Evolutionary conservation across 2,113 vertebrate species (phyloP).

Genomic region (Haliaeetus leucogaster): DNA sequence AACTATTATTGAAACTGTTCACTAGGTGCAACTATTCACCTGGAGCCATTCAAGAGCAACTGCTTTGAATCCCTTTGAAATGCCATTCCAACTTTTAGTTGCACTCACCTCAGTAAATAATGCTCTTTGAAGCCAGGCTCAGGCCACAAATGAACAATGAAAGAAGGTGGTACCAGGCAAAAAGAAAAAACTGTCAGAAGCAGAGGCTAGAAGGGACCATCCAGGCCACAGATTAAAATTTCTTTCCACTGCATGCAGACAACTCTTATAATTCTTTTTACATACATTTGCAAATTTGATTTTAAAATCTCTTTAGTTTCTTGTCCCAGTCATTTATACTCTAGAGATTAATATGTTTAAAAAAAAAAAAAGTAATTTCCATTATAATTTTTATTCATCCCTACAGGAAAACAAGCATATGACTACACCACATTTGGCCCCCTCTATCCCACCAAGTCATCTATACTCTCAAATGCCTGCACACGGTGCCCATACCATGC

Average conservation of each 20-base stretch:
- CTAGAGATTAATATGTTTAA: neutral
- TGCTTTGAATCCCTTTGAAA: constrained; percentile 17
- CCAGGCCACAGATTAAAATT: neutral
- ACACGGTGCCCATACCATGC: neutral
- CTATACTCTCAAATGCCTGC: neutral
- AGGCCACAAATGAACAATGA: neutral
- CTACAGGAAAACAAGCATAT: neutral
- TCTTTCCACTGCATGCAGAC: neutral
- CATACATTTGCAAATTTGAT: neutral
- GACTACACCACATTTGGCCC: neutral
- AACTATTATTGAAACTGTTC: neutral
- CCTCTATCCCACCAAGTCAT: neutral
- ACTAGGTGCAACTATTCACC: neutral
- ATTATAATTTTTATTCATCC: neutral
- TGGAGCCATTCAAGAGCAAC: neutral
- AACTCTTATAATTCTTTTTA: neutral
- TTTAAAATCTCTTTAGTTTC: neutral
- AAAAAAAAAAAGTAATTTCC: neutral
- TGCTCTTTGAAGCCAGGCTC: neutral
- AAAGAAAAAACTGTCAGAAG: neutral
- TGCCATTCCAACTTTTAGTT: constrained; percentile 7
- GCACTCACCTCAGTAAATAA: constrained; percentile 1
- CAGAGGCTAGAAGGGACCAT: neutral
- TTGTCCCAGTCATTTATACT: neutral
- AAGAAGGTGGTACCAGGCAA: neutral